These are phyloP conservation scores for Morelia viridis DNA, from an alignment of 2,797 vertebrate species.

Conservation along the genomic window DNA sequence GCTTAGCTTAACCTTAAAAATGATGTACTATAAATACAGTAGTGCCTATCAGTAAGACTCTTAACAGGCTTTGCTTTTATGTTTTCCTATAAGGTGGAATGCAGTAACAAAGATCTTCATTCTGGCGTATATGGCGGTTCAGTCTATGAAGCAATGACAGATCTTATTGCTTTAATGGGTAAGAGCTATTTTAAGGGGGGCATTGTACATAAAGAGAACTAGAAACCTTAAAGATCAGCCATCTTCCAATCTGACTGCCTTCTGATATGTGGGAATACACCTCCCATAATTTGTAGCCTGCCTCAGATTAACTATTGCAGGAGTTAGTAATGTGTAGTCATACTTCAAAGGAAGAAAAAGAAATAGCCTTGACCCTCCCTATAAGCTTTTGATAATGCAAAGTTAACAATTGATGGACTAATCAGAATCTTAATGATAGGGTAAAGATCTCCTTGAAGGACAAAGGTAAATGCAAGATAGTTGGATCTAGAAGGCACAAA, in stretches of 20 bases:
- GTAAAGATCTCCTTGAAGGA: conserved; percentile 1
- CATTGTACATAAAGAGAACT: background rate
- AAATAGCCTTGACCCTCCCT: background rate
- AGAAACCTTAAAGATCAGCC: background rate
- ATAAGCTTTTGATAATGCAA: background rate
- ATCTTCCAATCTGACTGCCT: background rate
- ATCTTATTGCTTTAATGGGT: conserved; percentile 91
- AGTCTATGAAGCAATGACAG: conserved; percentile 94
- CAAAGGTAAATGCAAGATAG: background rate
- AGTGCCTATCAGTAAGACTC: background rate
- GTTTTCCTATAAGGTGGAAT: conserved; percentile 78
- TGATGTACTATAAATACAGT: background rate
- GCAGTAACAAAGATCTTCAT: conserved; percentile 88
- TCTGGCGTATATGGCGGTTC: conserved; percentile 96
- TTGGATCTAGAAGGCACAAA: background rate
- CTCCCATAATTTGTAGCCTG: background rate
- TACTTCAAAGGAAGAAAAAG: background rate
- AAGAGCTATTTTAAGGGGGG: conserved; percentile 57
- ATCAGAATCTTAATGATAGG: background rate
- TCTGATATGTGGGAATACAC: background rate
- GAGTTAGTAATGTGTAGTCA: background rate
- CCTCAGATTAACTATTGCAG: background rate
- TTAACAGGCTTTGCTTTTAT: conserved; percentile 13
- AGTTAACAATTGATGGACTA: conserved; percentile 9
- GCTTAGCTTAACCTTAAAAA: background rate